Evolutionary conservation across 2,113 vertebrate species (phyloP).

Genomic region (Gavialis gangeticus): DNA sequence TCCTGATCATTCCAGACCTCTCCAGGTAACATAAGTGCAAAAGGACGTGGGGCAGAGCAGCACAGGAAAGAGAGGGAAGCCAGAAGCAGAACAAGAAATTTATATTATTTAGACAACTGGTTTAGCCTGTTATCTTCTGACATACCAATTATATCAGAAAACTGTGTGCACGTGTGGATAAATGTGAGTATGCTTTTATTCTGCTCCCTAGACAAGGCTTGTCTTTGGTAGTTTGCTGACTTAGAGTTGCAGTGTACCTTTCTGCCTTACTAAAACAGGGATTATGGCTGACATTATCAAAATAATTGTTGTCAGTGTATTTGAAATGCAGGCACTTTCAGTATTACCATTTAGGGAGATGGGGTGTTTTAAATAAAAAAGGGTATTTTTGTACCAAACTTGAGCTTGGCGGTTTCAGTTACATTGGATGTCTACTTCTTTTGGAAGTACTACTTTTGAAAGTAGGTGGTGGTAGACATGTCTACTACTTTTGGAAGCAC

Average conservation of each 20-base stretch:
- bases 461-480: too few species aligned
- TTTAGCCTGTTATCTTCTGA: not conserved
- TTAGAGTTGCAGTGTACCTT: not conserved
- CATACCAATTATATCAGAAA: not conserved
- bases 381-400: not conserved
- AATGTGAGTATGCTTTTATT: not conserved
- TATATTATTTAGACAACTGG: not conserved
- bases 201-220: not conserved
- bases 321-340: not conserved
- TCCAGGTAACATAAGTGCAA: not conserved
- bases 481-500: too few species aligned
- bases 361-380: not conserved
- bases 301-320: not conserved
- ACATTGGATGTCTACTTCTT: not conserved
- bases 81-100: not conserved
- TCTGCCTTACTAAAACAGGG: slow-evolving; percentile 4
- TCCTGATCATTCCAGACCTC: not conserved
- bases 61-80: not conserved
- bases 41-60: not conserved
- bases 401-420: not conserved
- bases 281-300: not conserved
- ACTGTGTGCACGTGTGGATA: not conserved
- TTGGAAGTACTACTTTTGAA: not conserved
- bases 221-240: not conserved
- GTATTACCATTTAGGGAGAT: not conserved